Percentiles rank a stretch among this genome's conserved stretches.
Conservation (phyloP, 2,888 invertebrate species). For the Ormyrus labotus region DNA sequence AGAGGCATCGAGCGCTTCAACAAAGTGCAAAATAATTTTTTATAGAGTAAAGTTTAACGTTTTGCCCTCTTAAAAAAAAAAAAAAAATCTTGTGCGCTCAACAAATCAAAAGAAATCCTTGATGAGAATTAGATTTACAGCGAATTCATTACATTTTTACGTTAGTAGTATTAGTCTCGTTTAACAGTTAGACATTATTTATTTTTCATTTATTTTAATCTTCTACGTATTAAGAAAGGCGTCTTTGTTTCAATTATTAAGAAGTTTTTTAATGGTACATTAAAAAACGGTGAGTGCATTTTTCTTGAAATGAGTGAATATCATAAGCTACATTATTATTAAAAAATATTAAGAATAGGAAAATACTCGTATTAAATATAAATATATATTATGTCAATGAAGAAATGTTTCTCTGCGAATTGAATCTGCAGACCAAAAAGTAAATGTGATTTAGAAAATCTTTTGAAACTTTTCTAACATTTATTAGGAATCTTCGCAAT, state of each 20-base stretch:
- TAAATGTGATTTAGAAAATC: constrained; percentile 37
- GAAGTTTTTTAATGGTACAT: neutral
- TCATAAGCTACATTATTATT: neutral
- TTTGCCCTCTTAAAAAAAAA: neutral
- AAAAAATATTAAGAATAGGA: constrained; percentile 8
- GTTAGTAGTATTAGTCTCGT: neutral
- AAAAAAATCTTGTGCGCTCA: no score
- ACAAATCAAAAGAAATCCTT: no score
- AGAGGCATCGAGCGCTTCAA: neutral
- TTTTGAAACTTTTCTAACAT: constrained; percentile 25
- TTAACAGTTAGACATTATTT: constrained; percentile 7
- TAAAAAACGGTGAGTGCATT: neutral
- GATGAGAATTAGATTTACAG: no score
- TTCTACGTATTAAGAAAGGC: neutral
- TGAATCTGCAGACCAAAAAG: constrained; percentile 10
- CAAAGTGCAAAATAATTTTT: neutral
- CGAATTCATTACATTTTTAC: neutral
- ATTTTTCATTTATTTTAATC: constrained; percentile 6
- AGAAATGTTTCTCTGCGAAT: constrained; percentile 27
- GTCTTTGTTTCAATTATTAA: neutral
- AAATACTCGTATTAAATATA: constrained; percentile 16
- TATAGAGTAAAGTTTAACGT: neutral
- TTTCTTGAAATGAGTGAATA: constrained; percentile 11
- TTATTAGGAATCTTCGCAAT: constrained; percentile 16
- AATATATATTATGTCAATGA: constrained; percentile 24